Conservation (phyloP, 2,113 vertebrate genomes). For the Varanus komodoensis region DNA sequence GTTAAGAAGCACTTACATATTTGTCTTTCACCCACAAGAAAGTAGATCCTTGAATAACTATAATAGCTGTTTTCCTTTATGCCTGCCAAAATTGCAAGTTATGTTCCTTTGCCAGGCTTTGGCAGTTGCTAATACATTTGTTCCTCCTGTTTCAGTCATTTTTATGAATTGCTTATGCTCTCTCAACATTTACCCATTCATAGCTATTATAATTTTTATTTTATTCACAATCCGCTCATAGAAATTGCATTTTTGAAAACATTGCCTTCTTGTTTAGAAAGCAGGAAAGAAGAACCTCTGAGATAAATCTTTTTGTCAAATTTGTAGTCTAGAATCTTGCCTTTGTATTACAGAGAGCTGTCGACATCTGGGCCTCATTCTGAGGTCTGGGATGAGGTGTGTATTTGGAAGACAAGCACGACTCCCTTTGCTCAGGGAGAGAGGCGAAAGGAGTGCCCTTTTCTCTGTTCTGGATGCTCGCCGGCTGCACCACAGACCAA, state of each 20-base stretch:
- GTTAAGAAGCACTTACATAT: not conserved
- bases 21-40: not conserved
- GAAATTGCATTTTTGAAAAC: conserved; percentile 8
- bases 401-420: not conserved
- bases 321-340: conserved; percentile 23
- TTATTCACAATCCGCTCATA: conserved; percentile 19
- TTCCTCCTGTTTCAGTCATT: conserved; percentile 8
- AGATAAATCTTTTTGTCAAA: conserved; percentile 10
- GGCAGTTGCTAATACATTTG: conserved; percentile 25
- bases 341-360: not conserved
- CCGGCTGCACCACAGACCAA: conserved; percentile 14
- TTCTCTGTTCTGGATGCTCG: not conserved
- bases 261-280: not conserved
- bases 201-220: conserved; percentile 19
- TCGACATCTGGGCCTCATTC: not conserved
- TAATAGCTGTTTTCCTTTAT: not conserved
- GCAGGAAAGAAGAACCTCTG: not conserved
- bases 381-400: not conserved
- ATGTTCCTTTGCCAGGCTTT: conserved; percentile 29
- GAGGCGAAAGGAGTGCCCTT: not conserved
- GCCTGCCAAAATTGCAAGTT: conserved; percentile 7
- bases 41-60: not conserved
- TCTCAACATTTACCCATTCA: not conserved
- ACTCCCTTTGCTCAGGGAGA: not conserved
- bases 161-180: conserved; percentile 4